A percentile compares a stretch with the other conserved stretches of the same genome.
phyloP scores from a whole-genome alignment of 1,140 invertebrate species.

The Megalopta genalis region DNA sequence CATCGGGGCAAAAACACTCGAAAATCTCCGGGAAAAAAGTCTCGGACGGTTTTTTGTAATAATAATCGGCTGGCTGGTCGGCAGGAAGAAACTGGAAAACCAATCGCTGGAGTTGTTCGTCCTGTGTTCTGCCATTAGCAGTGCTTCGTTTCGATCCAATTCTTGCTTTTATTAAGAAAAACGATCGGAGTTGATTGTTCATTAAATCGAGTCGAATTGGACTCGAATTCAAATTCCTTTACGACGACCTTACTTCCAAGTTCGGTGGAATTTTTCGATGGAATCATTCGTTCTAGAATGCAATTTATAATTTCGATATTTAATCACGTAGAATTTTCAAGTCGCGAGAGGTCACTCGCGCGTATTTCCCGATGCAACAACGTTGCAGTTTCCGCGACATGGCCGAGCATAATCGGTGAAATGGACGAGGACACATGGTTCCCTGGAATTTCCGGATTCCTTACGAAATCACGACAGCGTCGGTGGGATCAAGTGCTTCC shows the following conservation, averaged over 20 bases:
- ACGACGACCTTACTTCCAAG: too few relatives aligned
- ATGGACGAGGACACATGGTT: constrained; percentile 40
- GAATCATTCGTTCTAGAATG: too few relatives aligned
- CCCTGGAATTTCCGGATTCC: constrained; percentile 58
- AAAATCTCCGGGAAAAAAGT: constrained; percentile 34
- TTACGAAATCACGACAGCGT: constrained; percentile 5
- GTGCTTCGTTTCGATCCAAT: constrained; percentile 14
- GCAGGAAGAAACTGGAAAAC: constrained; percentile 27
- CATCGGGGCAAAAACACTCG: constrained; percentile 44
- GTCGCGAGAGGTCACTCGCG: too few relatives aligned
- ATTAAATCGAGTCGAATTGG: not conserved
- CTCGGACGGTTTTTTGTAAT: constrained; percentile 1
- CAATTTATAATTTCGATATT: too few relatives aligned
- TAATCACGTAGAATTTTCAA: too few relatives aligned
- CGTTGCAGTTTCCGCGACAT: constrained; percentile 7
- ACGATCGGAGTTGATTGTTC: not conserved
- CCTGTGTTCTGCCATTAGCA: constrained; percentile 14
- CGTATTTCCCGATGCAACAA: too few relatives aligned
- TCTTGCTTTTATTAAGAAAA: not conserved
- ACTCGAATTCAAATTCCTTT: too few relatives aligned
- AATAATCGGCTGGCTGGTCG: constrained; percentile 29
- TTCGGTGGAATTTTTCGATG: too few relatives aligned
- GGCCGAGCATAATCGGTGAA: constrained; percentile 18
- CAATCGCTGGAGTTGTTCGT: not conserved
- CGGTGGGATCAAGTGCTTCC: not conserved